phyloP scores from a whole-genome alignment of 2,888 invertebrate genomes.

The Bembecia ichneumoniformis region DNA sequence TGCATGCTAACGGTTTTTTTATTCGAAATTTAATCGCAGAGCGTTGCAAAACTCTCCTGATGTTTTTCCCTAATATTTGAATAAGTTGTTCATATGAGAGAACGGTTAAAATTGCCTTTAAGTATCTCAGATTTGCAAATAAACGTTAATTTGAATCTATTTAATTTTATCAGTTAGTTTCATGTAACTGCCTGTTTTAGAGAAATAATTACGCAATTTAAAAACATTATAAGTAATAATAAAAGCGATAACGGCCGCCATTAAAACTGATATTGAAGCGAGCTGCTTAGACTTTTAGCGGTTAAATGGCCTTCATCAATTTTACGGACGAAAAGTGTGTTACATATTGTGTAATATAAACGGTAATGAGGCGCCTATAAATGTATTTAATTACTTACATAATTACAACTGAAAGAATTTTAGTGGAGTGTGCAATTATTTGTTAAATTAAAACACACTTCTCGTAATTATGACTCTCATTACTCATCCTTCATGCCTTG shows the following conservation, averaged over 20 bases:
- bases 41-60: too few relatives aligned
- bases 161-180: too few relatives aligned
- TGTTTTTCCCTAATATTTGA: too few relatives aligned
- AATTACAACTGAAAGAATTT: not conserved
- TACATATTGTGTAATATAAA: not conserved
- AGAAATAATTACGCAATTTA: not conserved
- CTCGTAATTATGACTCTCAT: not conserved
- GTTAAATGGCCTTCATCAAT: not conserved
- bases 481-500: too few relatives aligned
- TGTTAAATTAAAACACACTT: not conserved
- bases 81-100: too few relatives aligned
- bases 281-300: not conserved
- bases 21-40: too few relatives aligned
- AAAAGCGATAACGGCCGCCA: not conserved
- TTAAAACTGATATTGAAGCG: not conserved
- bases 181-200: not conserved
- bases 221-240: not conserved
- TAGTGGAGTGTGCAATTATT: not conserved
- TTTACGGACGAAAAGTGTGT: not conserved
- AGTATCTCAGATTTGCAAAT: too few relatives aligned
- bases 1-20: too few relatives aligned
- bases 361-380: too few relatives aligned
- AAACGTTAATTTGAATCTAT: too few relatives aligned
- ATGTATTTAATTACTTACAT: not conserved
- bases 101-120: too few relatives aligned